These are phyloP conservation scores for Scaptomyza reducta DNA, from an alignment of 2,888 invertebrate genomes.

Conservation along the genomic window DNA sequence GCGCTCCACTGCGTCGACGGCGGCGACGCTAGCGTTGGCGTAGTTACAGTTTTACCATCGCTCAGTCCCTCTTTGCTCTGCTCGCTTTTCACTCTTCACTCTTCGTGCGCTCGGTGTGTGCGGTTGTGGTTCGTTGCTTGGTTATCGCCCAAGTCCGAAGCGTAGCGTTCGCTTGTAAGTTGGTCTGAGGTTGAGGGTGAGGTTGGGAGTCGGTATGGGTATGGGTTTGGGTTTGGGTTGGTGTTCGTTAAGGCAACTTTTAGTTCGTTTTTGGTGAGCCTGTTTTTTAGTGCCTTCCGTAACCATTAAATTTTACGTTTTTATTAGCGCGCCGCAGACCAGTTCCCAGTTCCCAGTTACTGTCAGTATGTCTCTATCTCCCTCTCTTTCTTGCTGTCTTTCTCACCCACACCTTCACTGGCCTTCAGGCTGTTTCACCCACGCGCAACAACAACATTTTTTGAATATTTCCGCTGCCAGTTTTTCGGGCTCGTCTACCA, in stretches of 20 bases:
- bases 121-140: conserved; percentile 78
- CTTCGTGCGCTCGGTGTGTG: conserved; percentile 44
- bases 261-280: conserved; percentile 78
- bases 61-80: neutral
- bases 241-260: conserved; percentile 52
- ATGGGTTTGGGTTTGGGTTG: neutral
- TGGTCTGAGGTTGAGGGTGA: neutral
- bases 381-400: neutral
- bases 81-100: neutral
- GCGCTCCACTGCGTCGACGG: conserved; percentile 74
- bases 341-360: conserved; percentile 9
- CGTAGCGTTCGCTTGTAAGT: conserved; percentile 9
- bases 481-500: conserved; percentile 67
- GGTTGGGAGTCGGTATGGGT: neutral
- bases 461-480: conserved; percentile 77
- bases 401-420: no score
- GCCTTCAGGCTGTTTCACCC: conserved; percentile 1
- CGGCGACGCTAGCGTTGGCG: conserved; percentile 43
- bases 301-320: conserved; percentile 80
- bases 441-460: conserved; percentile 56
- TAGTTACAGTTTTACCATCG: conserved; percentile 78
- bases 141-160: conserved; percentile 68
- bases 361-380: neutral
- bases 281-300: conserved; percentile 81
- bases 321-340: conserved; percentile 74